These are phyloP conservation scores for Ametastegia equiseti DNA, from an alignment of 2,888 invertebrate species.

Conservation along the genomic window DNA sequence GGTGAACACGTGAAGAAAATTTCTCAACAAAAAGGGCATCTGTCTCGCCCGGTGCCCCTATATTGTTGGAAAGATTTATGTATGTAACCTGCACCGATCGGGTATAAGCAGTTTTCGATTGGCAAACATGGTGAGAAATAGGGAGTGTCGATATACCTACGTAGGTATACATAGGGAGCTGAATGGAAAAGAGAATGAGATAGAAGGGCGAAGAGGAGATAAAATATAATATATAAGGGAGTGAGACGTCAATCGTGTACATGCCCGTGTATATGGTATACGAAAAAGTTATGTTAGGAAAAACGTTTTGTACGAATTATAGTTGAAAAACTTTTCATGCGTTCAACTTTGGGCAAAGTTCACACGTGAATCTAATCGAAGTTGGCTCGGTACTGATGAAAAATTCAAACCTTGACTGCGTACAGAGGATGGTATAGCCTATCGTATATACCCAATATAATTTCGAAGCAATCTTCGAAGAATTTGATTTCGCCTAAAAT, in stretches of 20 bases:
- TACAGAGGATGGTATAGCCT: not conserved
- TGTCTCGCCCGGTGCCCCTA: not conserved
- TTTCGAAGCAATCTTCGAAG: slow-evolving; percentile 18
- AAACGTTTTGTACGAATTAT: slow-evolving; percentile 40
- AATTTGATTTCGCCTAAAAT: slow-evolving; percentile 4
- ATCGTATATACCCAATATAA: slow-evolving; percentile 30
- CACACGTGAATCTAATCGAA: slow-evolving; percentile 39
- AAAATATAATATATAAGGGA: not conserved
- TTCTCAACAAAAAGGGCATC: not conserved
- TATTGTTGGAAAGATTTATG: slow-evolving; percentile 23
- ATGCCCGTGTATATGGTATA: too few species aligned
- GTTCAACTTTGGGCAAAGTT: slow-evolving; percentile 26
- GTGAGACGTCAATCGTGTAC: slow-evolving; percentile 20
- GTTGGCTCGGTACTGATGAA: slow-evolving; percentile 34
- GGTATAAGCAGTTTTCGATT: slow-evolving; percentile 16
- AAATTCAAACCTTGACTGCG: slow-evolving; percentile 15
- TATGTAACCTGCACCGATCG: not conserved
- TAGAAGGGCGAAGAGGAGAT: not conserved
- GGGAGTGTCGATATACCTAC: too few species aligned
- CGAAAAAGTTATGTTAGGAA: not conserved
- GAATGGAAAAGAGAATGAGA: not conserved
- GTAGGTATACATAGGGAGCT: too few species aligned
- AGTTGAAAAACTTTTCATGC: slow-evolving; percentile 28
- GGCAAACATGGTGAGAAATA: not conserved
- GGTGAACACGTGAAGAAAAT: not conserved